These are phyloP conservation scores for Lucifuga dentata DNA, from an alignment of 2,113 vertebrate genomes.

Conservation along the genomic window DNA sequence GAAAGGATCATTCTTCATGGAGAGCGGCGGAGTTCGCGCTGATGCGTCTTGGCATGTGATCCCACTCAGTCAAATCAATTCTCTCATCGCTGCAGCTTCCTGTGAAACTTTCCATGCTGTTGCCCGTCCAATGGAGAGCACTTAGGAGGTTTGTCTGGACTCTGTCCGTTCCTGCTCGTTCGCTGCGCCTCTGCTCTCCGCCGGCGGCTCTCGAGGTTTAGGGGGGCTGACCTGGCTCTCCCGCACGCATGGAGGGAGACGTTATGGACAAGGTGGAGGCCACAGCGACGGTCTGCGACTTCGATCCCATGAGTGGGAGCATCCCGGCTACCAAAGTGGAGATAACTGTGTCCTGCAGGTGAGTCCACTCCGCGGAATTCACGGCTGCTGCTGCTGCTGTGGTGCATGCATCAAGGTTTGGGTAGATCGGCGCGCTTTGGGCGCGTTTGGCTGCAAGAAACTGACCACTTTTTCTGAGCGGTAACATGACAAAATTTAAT, in stretches of 20 bases:
- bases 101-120: slow-evolving; percentile 72
- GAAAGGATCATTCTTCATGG: slow-evolving; percentile 59
- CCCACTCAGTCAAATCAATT: slow-evolving; percentile 23
- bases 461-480: no score
- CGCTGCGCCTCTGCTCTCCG: slow-evolving; percentile 46
- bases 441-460: not conserved
- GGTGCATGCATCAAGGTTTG: slow-evolving; percentile 21
- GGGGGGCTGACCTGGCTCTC: slow-evolving; percentile 70
- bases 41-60: slow-evolving; percentile 51
- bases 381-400: slow-evolving; percentile 6
- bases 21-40: slow-evolving; percentile 44
- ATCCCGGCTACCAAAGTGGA: slow-evolving; percentile 97
- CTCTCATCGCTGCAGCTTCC: slow-evolving; percentile 20
- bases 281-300: slow-evolving; percentile 88
- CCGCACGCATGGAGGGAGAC: slow-evolving; percentile 84
- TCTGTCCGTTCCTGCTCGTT: slow-evolving; percentile 23
- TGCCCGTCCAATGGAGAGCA: slow-evolving; percentile 58
- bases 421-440: slow-evolving; percentile 32
- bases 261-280: slow-evolving; percentile 89
- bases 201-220: slow-evolving; percentile 44
- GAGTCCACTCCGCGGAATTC: slow-evolving; percentile 40
- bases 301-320: slow-evolving; percentile 88
- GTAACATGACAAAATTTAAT: no score
- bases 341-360: slow-evolving; percentile 96
- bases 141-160: slow-evolving; percentile 57